Conservation (phyloP, 2,888 invertebrate genomes). For the Margaritifera margaritifera region DNA sequence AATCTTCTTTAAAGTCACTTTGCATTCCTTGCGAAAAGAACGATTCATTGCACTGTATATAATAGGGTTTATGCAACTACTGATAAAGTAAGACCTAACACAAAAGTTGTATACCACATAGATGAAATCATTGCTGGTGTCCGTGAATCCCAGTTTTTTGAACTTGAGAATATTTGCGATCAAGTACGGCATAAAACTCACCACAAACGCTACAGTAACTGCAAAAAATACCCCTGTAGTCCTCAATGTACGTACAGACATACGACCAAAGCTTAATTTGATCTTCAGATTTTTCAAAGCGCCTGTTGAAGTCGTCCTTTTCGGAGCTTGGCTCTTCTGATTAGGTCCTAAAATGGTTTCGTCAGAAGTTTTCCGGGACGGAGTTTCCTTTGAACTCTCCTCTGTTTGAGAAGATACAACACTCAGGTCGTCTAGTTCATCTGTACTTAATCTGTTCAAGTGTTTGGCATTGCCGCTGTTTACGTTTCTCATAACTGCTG, state of each 20-base stretch:
- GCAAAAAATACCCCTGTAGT: slow-evolving; percentile 58
- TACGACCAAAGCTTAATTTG: slow-evolving; percentile 20
- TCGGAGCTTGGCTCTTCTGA: slow-evolving; percentile 5
- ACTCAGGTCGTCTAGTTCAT: slow-evolving; percentile 23
- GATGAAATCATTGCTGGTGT: slow-evolving; percentile 31
- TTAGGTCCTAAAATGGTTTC: slow-evolving; percentile 11
- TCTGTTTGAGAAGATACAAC: slow-evolving; percentile 30
- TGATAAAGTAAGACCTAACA: slow-evolving; percentile 59
- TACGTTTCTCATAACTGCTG: slow-evolving; percentile 16
- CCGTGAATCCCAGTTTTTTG: slow-evolving; percentile 46
- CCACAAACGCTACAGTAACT: slow-evolving; percentile 51
- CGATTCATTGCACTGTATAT: slow-evolving; percentile 55
- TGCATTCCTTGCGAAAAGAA: slow-evolving; percentile 44
- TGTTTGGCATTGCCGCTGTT: slow-evolving; percentile 3
- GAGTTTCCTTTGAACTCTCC: slow-evolving; percentile 12
- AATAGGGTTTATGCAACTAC: slow-evolving; percentile 56
- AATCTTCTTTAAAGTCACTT: slow-evolving; percentile 32
- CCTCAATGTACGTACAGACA: slow-evolving; percentile 43
- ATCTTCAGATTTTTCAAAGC: neutral
- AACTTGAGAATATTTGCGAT: slow-evolving; percentile 51
- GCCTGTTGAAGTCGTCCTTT: neutral
- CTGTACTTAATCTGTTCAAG: neutral
- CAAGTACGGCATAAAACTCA: slow-evolving; percentile 55
- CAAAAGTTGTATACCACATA: slow-evolving; percentile 55
- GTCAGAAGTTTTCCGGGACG: slow-evolving; percentile 26